These are phyloP conservation scores for Leptobrachium ailaonicum DNA, from an alignment of 2,113 vertebrate genomes.

Conservation along the genomic window DNA sequence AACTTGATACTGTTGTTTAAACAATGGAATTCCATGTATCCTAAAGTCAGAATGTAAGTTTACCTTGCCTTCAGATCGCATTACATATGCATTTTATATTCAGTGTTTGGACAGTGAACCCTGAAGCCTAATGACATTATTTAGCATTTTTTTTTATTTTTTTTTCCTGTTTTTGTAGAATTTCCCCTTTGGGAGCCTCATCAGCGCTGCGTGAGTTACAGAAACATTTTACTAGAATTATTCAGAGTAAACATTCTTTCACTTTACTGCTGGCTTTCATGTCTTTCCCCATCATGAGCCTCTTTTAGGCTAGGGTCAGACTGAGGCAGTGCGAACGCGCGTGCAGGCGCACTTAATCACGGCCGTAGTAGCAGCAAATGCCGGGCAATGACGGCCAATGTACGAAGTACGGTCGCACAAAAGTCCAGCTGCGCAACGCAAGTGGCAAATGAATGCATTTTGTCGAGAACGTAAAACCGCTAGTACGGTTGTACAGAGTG, in stretches of 20 bases:
- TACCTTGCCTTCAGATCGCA: background rate
- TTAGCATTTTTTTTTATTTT: background rate
- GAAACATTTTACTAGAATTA: constrained; percentile 30
- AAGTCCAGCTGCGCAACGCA: too few relatives aligned
- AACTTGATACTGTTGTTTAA: background rate
- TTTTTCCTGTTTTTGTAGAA: background rate
- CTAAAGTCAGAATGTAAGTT: background rate
- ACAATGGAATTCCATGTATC: background rate
- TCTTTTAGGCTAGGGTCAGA: too few relatives aligned
- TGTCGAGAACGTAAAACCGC: too few relatives aligned
- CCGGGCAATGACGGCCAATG: too few relatives aligned
- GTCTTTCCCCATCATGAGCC: constrained; percentile 13
- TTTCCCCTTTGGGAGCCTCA: constrained; percentile 20
- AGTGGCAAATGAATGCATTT: too few relatives aligned
- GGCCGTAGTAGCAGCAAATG: too few relatives aligned
- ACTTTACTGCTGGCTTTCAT: constrained; percentile 15
- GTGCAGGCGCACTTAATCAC: too few relatives aligned
- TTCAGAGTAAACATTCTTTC: constrained; percentile 42
- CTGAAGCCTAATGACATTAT: constrained; percentile 15
- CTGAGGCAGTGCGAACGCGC: too few relatives aligned
- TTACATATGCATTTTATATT: background rate
- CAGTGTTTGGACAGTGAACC: background rate
- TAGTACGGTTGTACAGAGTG: too few relatives aligned
- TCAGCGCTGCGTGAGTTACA: constrained; percentile 15
- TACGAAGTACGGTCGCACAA: too few relatives aligned